Conservation (phyloP, 2,888 invertebrate species). For the Arge pagana region DNA sequence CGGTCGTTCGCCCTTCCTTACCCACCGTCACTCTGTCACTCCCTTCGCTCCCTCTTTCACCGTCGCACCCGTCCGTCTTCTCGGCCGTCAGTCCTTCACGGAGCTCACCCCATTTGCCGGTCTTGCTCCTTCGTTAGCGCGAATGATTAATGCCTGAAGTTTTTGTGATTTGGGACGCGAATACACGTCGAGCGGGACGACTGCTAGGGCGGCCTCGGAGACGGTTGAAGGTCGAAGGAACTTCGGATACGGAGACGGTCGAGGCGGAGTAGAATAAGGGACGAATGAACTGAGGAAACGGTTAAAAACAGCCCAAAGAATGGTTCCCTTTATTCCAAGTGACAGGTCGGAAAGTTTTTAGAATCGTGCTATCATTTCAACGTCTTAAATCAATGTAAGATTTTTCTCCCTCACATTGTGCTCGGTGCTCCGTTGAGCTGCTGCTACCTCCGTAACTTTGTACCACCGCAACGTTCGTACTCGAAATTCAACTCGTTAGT, state of each 20-base stretch:
- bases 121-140: slow-evolving; percentile 18
- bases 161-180: slow-evolving; percentile 20
- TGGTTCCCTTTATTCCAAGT: slow-evolving; percentile 9
- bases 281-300: slow-evolving; percentile 4
- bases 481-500: too few species aligned
- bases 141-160: slow-evolving; percentile 22
- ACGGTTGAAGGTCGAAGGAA: neutral
- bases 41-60: too few species aligned
- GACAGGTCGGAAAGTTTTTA: slow-evolving; percentile 2
- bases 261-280: neutral
- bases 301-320: slow-evolving; percentile 5
- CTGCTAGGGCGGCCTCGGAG: neutral
- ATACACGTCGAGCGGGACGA: slow-evolving; percentile 4
- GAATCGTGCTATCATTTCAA: neutral
- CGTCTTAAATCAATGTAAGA: neutral
- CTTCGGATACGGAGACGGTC: neutral
- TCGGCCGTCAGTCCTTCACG: neutral
- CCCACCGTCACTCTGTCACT: too few species aligned
- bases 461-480: too few species aligned
- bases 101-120: neutral
- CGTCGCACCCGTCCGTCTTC: slow-evolving; percentile 2
- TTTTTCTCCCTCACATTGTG: neutral
- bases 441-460: too few species aligned
- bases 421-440: neutral
- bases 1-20: too few species aligned